These are phyloP conservation scores for Belonocnema kinseyi DNA, from an alignment of 1,140 invertebrate genomes.

Conservation along the genomic window DNA sequence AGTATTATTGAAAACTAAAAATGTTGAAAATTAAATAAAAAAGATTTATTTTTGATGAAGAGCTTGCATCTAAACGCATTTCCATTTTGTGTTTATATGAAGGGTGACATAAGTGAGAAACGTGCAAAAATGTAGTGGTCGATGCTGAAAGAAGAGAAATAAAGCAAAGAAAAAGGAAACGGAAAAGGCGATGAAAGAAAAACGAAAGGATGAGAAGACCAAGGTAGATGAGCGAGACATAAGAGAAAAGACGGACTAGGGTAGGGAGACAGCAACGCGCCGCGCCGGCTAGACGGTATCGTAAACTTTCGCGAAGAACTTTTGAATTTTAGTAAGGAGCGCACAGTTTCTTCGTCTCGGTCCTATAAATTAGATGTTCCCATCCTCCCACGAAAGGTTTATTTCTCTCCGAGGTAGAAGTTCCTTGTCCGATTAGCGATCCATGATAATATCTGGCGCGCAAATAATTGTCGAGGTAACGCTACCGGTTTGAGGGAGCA, in stretches of 20 bases:
- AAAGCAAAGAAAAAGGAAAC: slow-evolving; percentile 36
- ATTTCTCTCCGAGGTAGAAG: slow-evolving; percentile 32
- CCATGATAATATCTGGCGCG: slow-evolving; percentile 49
- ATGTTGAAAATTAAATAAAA: too few species aligned
- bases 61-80: neutral
- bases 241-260: slow-evolving; percentile 37
- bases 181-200: neutral
- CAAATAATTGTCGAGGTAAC: slow-evolving; percentile 14
- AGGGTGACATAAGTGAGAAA: slow-evolving; percentile 29
- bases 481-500: slow-evolving; percentile 36
- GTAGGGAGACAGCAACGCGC: slow-evolving; percentile 47
- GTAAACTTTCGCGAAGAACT: slow-evolving; percentile 69
- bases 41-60: neutral
- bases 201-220: slow-evolving; percentile 36
- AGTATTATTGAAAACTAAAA: too few species aligned
- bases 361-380: slow-evolving; percentile 65
- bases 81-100: neutral
- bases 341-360: slow-evolving; percentile 50
- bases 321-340: slow-evolving; percentile 70
- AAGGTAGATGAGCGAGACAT: slow-evolving; percentile 35
- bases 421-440: slow-evolving; percentile 52
- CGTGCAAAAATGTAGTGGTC: slow-evolving; percentile 15
- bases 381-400: slow-evolving; percentile 38
- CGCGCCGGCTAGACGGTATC: slow-evolving; percentile 70
- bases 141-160: slow-evolving; percentile 33